Conservation (phyloP, 2,113 vertebrate species). For the Xyliphius kryptos region DNA sequence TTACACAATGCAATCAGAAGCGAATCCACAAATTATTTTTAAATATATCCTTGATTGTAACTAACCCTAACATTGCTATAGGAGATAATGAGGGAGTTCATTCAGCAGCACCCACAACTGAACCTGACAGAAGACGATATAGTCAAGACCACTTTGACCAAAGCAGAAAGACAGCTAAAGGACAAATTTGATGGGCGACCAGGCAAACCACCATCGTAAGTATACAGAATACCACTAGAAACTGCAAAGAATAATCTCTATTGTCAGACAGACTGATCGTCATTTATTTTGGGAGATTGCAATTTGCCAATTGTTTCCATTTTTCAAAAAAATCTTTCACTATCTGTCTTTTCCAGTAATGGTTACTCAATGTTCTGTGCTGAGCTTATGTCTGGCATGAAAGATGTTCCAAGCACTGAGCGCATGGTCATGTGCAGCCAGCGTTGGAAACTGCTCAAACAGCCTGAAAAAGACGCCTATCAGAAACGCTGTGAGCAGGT, state of each 20-base stretch:
- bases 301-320: too few relatives aligned
- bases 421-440: slow-evolving; percentile 98
- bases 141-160: slow-evolving; percentile 89
- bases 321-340: too few relatives aligned
- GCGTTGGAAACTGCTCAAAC: slow-evolving; percentile 92
- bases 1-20: too few relatives aligned
- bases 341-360: too few relatives aligned
- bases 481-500: slow-evolving; percentile 98
- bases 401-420: slow-evolving; percentile 95
- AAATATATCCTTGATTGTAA: too few relatives aligned
- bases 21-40: too few relatives aligned
- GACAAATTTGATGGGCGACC: slow-evolving; percentile 96
- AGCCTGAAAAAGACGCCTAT: slow-evolving; percentile 86
- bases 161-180: slow-evolving; percentile 94
- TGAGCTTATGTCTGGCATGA: slow-evolving; percentile 98
- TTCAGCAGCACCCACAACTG: slow-evolving; percentile 91
- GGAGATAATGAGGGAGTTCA: slow-evolving; percentile 86
- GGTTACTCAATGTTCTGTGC: slow-evolving; percentile 98
- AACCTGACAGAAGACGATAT: slow-evolving; percentile 84
- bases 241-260: too few relatives aligned
- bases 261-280: too few relatives aligned
- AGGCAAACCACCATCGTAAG: slow-evolving; percentile 96
- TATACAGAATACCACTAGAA: too few relatives aligned
- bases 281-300: too few relatives aligned
- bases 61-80: too few relatives aligned